Base-by-base conservation (phyloP, 2,113 vertebrate species). In the Poeciliopsis retropinna region DNA sequence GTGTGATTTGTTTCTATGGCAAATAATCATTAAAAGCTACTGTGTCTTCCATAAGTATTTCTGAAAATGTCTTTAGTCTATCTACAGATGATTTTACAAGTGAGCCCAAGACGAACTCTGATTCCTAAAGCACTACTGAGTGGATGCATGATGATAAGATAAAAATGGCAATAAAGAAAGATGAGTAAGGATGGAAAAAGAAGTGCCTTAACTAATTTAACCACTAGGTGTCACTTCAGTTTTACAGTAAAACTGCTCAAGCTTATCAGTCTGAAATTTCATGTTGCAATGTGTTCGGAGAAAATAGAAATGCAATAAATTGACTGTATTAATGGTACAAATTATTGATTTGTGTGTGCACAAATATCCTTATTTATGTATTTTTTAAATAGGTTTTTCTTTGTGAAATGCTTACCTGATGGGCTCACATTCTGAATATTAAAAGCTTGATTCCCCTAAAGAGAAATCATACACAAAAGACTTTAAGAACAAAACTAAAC, bases 141-240 rank as follows among this genome's bases (percentile, higher is more conserved):
- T 22, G 41, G 41, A 17, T 44, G 41, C 41, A 44, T 14, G 47
- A 22, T 54, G 17, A 37, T 27, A 5, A n/a, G 10, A 34, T 34
- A 14, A 30, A 44, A 61, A 63, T 31, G 37, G 25, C 10, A 47
- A 2, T 0, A 2, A 9, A 54, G 31, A 27, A 27, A 19, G 0
- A 7, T n/a, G 8, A 7, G 37, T 57, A 65, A 3, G 28, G 79
- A 27, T 68, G 13, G 31, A 17, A 64, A 19, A 1, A 68, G 14
- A 17, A 34, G 32, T 34, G 51, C 51, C 10, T 25, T 57, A 57
- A 57, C 25, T n/a, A 9, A 22, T 84, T 64, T 27, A 29, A 60
- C 90, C 91, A 92, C 89, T 88, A 89, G 91, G 66, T 85, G 91
- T 82, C 89, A 89, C 74, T 72, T 88, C 22, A 70, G 84, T 47